A percentile compares a stretch with the other conserved stretches of the same genome.
phyloP scores from a whole-genome alignment of 2,797 vertebrate genomes.

The Pagetopsis macropterus region DNA sequence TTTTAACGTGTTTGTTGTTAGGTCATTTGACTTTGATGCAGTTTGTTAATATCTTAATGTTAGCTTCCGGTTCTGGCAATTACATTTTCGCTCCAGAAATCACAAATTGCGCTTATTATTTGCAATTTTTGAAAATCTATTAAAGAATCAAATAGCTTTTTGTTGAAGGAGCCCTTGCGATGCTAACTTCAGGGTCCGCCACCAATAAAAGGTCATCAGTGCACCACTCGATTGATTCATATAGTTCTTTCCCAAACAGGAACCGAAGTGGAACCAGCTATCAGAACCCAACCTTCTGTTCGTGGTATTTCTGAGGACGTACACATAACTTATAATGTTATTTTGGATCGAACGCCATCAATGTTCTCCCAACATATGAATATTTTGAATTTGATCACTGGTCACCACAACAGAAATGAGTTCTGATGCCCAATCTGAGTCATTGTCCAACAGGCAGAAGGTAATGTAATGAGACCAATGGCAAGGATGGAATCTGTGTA shows the following conservation, averaged over 20 bases:
- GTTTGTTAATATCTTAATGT: too few species aligned
- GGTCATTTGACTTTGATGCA: too few species aligned
- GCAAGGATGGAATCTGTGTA: constrained; percentile 13
- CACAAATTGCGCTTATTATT: too few species aligned
- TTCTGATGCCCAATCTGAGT: constrained; percentile 24
- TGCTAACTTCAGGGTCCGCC: too few species aligned
- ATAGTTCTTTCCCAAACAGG: background rate
- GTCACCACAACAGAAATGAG: constrained; percentile 18
- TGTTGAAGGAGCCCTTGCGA: too few species aligned
- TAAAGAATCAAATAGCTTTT: too few species aligned
- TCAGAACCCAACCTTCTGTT: background rate
- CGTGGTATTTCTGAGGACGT: constrained; percentile 11
- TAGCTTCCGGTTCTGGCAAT: too few species aligned
- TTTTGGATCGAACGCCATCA: constrained; percentile 2
- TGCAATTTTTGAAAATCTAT: too few species aligned
- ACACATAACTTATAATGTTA: background rate
- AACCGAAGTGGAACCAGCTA: background rate
- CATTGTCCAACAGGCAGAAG: background rate
- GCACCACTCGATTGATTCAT: background rate
- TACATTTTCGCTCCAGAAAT: too few species aligned
- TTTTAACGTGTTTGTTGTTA: too few species aligned
- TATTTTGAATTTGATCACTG: constrained; percentile 39
- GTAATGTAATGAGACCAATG: background rate
- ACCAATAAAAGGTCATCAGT: too few species aligned
- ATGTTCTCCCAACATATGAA: background rate